These are phyloP conservation scores for Papilio demoleus DNA, from an alignment of 2,888 invertebrate genomes.

Conservation along the genomic window DNA sequence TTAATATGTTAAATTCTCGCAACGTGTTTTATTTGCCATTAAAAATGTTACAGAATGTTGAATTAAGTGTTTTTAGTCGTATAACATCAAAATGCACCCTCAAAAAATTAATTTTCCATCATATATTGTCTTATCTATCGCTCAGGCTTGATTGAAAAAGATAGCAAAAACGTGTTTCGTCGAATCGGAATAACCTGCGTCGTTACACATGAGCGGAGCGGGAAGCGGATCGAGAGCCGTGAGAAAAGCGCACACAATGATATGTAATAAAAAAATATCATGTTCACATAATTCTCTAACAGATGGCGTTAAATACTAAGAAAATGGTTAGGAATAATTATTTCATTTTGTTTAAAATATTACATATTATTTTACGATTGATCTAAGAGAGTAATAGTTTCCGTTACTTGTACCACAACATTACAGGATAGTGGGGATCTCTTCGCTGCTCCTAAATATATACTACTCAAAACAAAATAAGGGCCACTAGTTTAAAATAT, in stretches of 20 bases:
- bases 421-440: no score
- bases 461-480: no score
- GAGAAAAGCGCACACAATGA: constrained; percentile 28
- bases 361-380: no score
- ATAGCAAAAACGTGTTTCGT: constrained; percentile 33
- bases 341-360: no score
- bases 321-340: no score
- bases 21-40: not conserved
- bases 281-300: no score
- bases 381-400: no score
- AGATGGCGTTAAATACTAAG: no score
- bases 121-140: constrained; percentile 5
- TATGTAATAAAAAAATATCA: no score
- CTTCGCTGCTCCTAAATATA: no score
- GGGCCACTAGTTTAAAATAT: no score
- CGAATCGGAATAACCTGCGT: constrained; percentile 12
- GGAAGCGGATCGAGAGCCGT: constrained; percentile 31
- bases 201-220: constrained; percentile 29
- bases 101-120: constrained; percentile 4
- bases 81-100: constrained; percentile 22
- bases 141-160: constrained; percentile 28
- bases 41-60: not conserved
- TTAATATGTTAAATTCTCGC: not conserved
- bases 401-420: no score
- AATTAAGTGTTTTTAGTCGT: not conserved